These are phyloP conservation scores for Spea multiplicata DNA, from an alignment of 2,113 vertebrate genomes.

Conservation along the genomic window DNA sequence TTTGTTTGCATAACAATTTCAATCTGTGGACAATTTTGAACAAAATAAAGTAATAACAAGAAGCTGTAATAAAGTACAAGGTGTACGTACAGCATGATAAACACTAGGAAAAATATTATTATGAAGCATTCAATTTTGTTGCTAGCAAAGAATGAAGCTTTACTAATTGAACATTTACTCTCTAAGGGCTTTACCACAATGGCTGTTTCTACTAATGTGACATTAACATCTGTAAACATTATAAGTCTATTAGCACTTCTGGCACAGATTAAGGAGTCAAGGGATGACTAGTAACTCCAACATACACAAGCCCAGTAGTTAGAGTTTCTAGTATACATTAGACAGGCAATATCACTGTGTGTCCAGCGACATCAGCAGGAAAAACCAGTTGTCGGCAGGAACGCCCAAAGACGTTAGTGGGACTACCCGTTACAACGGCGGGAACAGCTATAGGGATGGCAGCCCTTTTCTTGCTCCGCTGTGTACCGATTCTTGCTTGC, in stretches of 20 bases:
- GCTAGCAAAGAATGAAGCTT: not conserved
- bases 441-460: too few relatives aligned
- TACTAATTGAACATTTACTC: conserved; percentile 5
- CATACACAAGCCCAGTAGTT: too few relatives aligned
- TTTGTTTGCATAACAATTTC: conserved; percentile 34
- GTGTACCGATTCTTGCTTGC: too few relatives aligned
- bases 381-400: not conserved
- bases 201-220: not conserved
- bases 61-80: conserved; percentile 13
- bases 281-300: too few relatives aligned
- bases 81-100: conserved; percentile 21
- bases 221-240: not conserved
- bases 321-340: not conserved
- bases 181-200: not conserved
- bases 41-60: conserved; percentile 39
- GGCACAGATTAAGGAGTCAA: not conserved
- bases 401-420: not conserved
- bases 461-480: too few relatives aligned
- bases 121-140: conserved; percentile 7
- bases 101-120: conserved; percentile 33
- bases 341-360: not conserved
- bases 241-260: not conserved
- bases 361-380: not conserved
- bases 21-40: conserved; percentile 29
- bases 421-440: too few relatives aligned